Conservation (phyloP, 2,113 vertebrate species). For the Podarcis raffonei region DNA sequence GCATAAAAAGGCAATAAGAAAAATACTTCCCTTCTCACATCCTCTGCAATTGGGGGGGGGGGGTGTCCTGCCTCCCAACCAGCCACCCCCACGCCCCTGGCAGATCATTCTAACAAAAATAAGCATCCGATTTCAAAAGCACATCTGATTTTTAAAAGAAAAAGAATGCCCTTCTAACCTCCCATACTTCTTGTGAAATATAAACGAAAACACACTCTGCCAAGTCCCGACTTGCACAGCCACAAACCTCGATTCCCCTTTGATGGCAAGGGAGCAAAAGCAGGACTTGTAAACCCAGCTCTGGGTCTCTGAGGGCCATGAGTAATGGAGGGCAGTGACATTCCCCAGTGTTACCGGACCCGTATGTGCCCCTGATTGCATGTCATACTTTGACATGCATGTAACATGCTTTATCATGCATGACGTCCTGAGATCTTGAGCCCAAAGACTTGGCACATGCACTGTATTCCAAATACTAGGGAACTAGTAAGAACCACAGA, state of each 20-base stretch:
- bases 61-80: not conserved
- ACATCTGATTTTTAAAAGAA: conserved; percentile 37
- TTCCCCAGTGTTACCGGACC: no score
- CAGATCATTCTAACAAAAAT: conserved; percentile 67
- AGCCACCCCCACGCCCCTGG: conserved; percentile 16
- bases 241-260: not conserved
- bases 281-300: not conserved
- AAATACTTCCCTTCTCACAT: conserved; percentile 48
- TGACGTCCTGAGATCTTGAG: no score
- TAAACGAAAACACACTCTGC: conserved; percentile 38
- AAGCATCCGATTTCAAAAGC: conserved; percentile 65
- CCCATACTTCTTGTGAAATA: conserved; percentile 63
- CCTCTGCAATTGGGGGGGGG: conserved; percentile 47
- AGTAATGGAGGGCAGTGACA: not conserved
- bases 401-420: no score
- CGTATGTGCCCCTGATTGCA: no score
- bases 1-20: conserved; percentile 35
- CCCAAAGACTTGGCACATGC: no score
- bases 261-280: not conserved
- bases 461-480: no score
- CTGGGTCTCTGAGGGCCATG: not conserved
- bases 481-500: no score
- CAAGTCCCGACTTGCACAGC: conserved; percentile 34
- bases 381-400: no score
- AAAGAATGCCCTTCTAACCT: conserved; percentile 57